Conservation (phyloP, 2,113 vertebrate genomes). For the Shinisaurus crocodilurus region DNA sequence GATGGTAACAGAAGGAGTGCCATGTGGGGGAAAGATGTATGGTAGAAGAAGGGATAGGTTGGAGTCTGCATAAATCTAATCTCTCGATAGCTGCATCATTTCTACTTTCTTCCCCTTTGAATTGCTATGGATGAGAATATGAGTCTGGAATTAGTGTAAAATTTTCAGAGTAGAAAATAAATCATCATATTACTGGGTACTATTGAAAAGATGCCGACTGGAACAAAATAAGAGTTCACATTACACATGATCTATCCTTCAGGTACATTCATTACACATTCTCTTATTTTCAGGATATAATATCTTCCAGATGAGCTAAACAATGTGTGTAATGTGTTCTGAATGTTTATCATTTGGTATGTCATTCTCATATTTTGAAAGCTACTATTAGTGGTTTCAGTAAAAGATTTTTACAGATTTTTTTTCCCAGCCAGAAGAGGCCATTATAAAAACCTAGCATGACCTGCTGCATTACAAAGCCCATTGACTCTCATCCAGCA, state of each 20-base stretch:
- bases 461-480: background rate
- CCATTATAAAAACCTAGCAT: constrained; percentile 8
- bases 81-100: background rate
- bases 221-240: background rate
- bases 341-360: constrained; percentile 10
- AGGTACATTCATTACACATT: constrained; percentile 21
- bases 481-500: constrained; percentile 1
- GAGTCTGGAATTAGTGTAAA: constrained; percentile 27
- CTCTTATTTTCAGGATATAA: constrained; percentile 20
- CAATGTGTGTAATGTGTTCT: constrained; percentile 35
- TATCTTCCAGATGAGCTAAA: constrained; percentile 37
- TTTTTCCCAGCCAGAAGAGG: background rate
- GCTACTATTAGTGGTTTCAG: constrained; percentile 29
- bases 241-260: background rate
- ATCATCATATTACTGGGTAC: background rate
- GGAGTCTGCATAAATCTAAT: background rate
- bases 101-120: background rate
- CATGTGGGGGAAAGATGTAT: background rate
- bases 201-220: background rate
- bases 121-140: background rate
- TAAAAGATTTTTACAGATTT: constrained; percentile 30
- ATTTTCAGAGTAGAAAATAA: constrained; percentile 4
- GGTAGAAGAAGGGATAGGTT: background rate
- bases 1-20: background rate
- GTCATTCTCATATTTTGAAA: constrained; percentile 16